phyloP scores from a whole-genome alignment of 2,888 invertebrate genomes.

The Rhorus exstirpatorius region DNA sequence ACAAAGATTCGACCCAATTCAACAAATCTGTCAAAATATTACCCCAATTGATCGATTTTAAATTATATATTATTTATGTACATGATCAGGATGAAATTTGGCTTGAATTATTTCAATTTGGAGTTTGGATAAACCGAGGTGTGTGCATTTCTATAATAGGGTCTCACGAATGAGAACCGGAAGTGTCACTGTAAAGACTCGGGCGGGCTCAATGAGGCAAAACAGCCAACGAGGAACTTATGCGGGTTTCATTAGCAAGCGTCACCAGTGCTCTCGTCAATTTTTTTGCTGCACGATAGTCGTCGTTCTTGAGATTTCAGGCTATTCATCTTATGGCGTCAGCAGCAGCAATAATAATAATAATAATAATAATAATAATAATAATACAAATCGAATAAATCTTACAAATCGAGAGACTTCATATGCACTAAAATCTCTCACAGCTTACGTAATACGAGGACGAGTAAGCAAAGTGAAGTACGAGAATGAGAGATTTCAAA shows the following conservation, averaged over 20 bases:
- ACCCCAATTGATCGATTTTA: no score
- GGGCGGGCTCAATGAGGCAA: slow-evolving; percentile 18
- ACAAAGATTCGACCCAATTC: no score
- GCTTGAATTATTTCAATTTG: slow-evolving; percentile 6
- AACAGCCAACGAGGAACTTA: slow-evolving; percentile 27
- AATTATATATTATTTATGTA: background rate
- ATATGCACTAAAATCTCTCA: no score
- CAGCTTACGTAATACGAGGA: no score
- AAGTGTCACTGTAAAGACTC: slow-evolving; percentile 40
- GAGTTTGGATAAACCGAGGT: slow-evolving; percentile 7
- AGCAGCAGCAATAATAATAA: background rate
- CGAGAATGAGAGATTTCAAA: no score
- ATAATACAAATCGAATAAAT: background rate
- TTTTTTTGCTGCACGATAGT: background rate
- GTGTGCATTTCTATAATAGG: slow-evolving; percentile 26
- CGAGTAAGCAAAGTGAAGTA: no score
- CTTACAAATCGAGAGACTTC: no score
- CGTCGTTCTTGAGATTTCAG: background rate
- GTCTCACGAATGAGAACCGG: slow-evolving; percentile 35
- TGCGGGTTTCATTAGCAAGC: slow-evolving; percentile 35
- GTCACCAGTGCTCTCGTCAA: slow-evolving; percentile 3
- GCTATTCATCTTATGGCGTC: slow-evolving; percentile 9
- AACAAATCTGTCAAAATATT: background rate
- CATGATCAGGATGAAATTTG: background rate
- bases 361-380: slow-evolving; percentile 22